Conservation (phyloP, 2,888 invertebrate genomes). For the Callimorpha dominula region DNA sequence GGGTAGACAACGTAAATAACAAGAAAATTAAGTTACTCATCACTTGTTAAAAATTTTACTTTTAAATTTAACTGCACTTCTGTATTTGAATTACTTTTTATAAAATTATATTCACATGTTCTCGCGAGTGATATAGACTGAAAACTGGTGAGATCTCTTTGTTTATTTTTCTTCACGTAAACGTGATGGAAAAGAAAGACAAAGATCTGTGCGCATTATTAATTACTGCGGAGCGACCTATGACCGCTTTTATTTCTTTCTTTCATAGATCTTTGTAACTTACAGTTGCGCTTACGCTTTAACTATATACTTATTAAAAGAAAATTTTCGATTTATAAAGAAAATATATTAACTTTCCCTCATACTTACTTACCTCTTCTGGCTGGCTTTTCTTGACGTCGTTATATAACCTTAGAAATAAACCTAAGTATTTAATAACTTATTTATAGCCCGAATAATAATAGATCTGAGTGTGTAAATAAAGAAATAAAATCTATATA, state of each 20-base stretch:
- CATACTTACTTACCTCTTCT: background rate
- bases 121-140: no score
- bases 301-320: background rate
- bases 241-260: background rate
- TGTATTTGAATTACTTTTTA: background rate
- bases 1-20: no score
- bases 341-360: background rate
- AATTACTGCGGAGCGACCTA: background rate
- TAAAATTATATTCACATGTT: no score
- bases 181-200: no score
- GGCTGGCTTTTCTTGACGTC: conserved; percentile 21
- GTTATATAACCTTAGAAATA: conserved; percentile 19
- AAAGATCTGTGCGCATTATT: background rate
- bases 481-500: conserved; percentile 53
- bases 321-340: background rate
- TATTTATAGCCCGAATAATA: conserved; percentile 28
- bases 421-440: conserved; percentile 9
- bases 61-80: background rate
- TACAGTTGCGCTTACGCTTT: no score
- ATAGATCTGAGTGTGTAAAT: conserved; percentile 69
- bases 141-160: background rate
- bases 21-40: background rate
- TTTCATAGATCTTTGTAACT: background rate
- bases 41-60: no score
- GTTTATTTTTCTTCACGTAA: background rate